Conservation (phyloP, 2,797 vertebrate genomes). For the Lepidocolaptes lacrymiger region DNA sequence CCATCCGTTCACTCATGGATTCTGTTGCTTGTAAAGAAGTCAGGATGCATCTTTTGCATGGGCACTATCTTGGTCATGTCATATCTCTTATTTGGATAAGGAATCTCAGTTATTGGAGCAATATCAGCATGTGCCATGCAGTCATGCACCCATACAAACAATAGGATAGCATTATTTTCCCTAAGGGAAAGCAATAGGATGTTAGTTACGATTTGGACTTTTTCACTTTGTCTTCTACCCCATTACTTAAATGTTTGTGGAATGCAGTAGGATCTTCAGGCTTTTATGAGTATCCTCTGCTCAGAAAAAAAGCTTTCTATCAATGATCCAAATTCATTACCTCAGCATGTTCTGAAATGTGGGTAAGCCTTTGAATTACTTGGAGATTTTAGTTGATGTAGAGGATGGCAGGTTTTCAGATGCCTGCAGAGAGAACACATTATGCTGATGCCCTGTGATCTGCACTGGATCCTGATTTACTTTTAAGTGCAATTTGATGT, state of each 20-base stretch:
- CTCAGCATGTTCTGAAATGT: background rate
- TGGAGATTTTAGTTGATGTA: background rate
- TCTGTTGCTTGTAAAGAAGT: background rate
- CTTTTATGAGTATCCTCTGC: background rate
- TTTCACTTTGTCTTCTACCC: background rate
- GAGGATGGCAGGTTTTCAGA: background rate
- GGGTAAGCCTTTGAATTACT: background rate
- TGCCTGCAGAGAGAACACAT: background rate
- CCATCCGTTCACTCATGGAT: background rate
- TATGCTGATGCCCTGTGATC: background rate
- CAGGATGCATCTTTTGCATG: background rate
- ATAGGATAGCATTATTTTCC: fast-evolving
- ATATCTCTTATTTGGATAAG: background rate
- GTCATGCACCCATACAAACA: background rate
- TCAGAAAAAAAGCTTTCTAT: background rate
- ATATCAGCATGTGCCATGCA: background rate
- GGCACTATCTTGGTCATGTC: background rate
- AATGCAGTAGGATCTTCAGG: background rate
- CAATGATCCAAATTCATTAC: background rate
- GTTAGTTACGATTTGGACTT: background rate
- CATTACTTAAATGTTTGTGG: background rate
- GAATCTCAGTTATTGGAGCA: background rate
- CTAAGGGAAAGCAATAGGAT: background rate
- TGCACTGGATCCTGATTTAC: background rate
- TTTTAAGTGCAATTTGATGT: constrained; percentile 31